Evolutionary conservation across 64 coral and sea anemone species (phyloP), one percentile per base, ranked within the genome.

Genomic region (Stylophora pistillata): DNA sequence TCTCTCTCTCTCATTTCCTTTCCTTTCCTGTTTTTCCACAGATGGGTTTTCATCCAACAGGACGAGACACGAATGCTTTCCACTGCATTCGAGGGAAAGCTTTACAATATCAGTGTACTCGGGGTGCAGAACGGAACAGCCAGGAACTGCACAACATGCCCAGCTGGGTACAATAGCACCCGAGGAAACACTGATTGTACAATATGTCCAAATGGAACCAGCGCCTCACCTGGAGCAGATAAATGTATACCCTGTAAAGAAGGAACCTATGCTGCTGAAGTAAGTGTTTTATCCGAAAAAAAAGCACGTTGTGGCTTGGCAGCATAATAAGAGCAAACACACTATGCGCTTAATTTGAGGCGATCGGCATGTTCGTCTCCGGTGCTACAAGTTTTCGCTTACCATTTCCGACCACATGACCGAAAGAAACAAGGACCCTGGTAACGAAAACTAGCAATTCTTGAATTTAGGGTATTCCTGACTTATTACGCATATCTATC

Each of bases 31-130:
- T 73, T n/a, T 17, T 72, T 17, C 1, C 31, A 55, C 74, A 96
- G 95, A 62, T 96, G 95, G 95, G 31, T 74, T 21, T 96, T 96
- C 75, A 68, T 82, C 52, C 95, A 96, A 70, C 58, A 72, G 2
- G 95, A 96, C 61, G 91, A 93, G 33, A 58, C 89, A 56, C 92
- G 80, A 80, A 81, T 74, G 16, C 53, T 89, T 5, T 96, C 95
- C 6, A 58, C 91, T 15, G 88, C 91, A 56, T 96, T 96, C 77
- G 76, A 96, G 73, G 95, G 55, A 23, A 96, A 90, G 57, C 11
- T 96, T 14, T 89, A 31, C 20, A 80, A 85, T 52, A 93, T 96
- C 3, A 93, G 95, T 56, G 56, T 96, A 53, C 74, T 93, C 14
- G 95, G 95, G 27, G 87, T 93, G 16, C 72, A 34, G 56, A 66